Percentiles rank a stretch among this genome's conserved stretches.
Conservation (phyloP, 2,888 invertebrate genomes). For the Acleris emargana region DNA sequence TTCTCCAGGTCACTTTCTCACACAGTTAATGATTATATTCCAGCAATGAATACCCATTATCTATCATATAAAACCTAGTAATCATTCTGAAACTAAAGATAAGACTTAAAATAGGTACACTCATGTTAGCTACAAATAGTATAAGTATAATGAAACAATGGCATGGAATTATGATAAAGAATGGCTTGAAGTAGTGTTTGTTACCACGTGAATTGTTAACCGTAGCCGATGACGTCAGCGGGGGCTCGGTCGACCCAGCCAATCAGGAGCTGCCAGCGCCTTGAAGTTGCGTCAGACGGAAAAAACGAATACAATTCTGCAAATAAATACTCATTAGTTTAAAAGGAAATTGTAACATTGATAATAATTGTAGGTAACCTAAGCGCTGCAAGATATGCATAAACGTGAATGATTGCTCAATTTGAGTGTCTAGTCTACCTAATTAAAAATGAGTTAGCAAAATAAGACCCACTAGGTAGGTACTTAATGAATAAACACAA, state of each 20-base stretch:
- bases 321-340: constrained; percentile 23
- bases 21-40: too few species aligned
- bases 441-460: too few species aligned
- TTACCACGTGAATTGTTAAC: constrained; percentile 46
- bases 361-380: constrained; percentile 12
- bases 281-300: constrained; percentile 45
- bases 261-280: constrained; percentile 51
- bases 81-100: too few species aligned
- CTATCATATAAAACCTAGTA: too few species aligned
- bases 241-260: constrained; percentile 65
- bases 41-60: too few species aligned
- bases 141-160: constrained; percentile 32
- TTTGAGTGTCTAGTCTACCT: neutral
- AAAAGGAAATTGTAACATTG: constrained; percentile 10
- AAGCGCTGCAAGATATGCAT: constrained; percentile 13
- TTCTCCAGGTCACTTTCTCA: too few species aligned
- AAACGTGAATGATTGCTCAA: constrained; percentile 10
- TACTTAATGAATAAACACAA: too few species aligned
- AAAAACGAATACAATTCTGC: constrained; percentile 21
- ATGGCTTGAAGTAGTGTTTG: constrained; percentile 42
- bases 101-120: too few species aligned
- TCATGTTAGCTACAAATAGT: too few species aligned
- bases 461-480: too few species aligned
- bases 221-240: constrained; percentile 57
- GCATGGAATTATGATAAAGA: constrained; percentile 41